Conservation (phyloP, 2,113 vertebrate genomes). For the Bostrychus sinensis region DNA sequence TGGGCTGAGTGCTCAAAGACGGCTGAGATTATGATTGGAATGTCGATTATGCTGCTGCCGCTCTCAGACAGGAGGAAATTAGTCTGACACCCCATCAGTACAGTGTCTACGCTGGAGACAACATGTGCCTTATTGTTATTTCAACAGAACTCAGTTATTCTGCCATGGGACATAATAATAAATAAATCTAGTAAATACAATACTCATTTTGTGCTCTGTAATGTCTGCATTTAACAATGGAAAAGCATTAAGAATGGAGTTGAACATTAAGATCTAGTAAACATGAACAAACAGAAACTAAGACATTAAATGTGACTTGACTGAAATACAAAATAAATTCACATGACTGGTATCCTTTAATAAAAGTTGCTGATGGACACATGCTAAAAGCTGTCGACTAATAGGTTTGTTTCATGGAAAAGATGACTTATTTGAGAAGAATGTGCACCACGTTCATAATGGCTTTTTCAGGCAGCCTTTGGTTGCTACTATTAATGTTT, state of each 20-base stretch:
- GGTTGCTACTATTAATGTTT: conserved; percentile 25
- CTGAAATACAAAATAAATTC: too few relatives aligned
- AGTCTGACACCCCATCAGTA: conserved; percentile 64
- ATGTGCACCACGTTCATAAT: conserved; percentile 47
- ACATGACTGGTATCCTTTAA: neutral
- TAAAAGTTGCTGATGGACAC: neutral
- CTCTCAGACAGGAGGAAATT: conserved; percentile 70
- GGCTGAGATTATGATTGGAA: conserved; percentile 61
- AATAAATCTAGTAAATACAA: conserved; percentile 43
- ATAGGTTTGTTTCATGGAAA: conserved; percentile 21
- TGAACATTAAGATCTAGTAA: too few relatives aligned
- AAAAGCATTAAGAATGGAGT: too few relatives aligned
- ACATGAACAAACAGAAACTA: neutral
- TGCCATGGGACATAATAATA: conserved; percentile 55
- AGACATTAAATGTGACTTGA: too few relatives aligned
- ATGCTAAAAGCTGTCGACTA: neutral
- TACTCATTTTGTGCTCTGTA: too few relatives aligned
- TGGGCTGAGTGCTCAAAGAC: conserved; percentile 62
- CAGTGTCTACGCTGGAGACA: conserved; percentile 60
- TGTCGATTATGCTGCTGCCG: conserved; percentile 59
- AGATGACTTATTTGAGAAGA: conserved; percentile 43
- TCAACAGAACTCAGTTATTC: conserved; percentile 60
- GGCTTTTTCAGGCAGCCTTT: conserved; percentile 54
- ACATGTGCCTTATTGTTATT: conserved; percentile 66
- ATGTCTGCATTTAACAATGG: too few relatives aligned